Evolutionary conservation across 1,140 invertebrate genomes (phyloP), one percentile per base, ranked within the genome.

Genomic region (Euura lappo): DNA sequence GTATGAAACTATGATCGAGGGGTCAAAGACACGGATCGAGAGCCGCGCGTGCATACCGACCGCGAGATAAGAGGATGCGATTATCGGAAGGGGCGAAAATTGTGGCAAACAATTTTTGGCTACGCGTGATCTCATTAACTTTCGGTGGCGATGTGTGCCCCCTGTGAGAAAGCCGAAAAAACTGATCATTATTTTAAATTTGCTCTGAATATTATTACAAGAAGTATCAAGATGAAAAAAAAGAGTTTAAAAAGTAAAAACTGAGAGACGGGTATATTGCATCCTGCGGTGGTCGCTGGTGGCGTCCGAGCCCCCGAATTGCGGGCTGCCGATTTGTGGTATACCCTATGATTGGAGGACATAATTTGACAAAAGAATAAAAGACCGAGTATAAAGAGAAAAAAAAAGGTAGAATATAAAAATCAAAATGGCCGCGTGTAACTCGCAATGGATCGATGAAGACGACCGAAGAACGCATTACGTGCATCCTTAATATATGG

Each of bases 71-170:
- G 28, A 28, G 28, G 28, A 28, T 28, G 28, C 28, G 28, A 28
- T 28, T 28, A 28, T 28, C 28, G 28, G 28, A 28, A 28, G 28
- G 28, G 28, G 28, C 51, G 8, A 82, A 86, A 85, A 85, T 84
- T 81, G 78, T 80, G 80, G 75, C 79, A 81, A 78, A 83, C 85
- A 86, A 87, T 86, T 86, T 87, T 86, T 81, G 85, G 83, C 85
- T 87, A 86, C 83, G 84, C 85, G 85, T 87, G 85, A 87, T 86
- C 85, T 87, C 85, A 87, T 86, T 87, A 87, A 86, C 82, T 85
- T 78, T 77, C 75, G 74, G 77, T 77, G 76, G 74, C 73, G 68
- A 51, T 69, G 72, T 71, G 70, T 66, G 65, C 73, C 72, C 69
- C 72, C 70, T 67, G 68, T 69, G 75, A 75, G 75, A 76, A 77